Conservation (phyloP, 1,140 invertebrate species). For the Andrena cerasifolii region DNA sequence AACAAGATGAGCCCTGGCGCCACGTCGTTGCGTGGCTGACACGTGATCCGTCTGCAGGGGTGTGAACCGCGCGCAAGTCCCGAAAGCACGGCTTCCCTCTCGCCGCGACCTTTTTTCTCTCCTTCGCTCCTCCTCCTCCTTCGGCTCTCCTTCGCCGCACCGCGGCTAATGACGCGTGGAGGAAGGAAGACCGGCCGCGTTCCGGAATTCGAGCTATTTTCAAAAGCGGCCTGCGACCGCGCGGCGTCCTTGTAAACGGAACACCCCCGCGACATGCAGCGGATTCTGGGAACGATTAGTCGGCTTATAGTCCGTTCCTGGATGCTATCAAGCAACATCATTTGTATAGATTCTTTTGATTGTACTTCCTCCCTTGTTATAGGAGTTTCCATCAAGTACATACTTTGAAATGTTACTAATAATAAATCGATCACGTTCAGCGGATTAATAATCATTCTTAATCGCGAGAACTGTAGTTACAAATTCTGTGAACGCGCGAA, state of each 20-base stretch:
- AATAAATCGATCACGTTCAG: no score
- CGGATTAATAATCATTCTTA: no score
- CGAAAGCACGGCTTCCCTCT: constrained; percentile 24
- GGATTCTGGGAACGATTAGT: constrained; percentile 8
- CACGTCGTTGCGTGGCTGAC: constrained; percentile 75
- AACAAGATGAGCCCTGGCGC: constrained; percentile 77
- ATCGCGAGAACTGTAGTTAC: no score
- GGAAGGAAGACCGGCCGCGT: constrained; percentile 52
- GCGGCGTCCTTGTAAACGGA: constrained; percentile 41
- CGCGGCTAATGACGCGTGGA: constrained; percentile 76
- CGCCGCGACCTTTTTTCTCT: neutral
- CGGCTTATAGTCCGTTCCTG: neutral
- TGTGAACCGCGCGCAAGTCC: constrained; percentile 69
- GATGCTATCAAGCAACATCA: no score
- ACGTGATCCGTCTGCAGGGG: constrained; percentile 80
- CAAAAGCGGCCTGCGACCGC: constrained; percentile 60
- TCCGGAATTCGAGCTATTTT: constrained; percentile 76
- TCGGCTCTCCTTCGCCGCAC: neutral
- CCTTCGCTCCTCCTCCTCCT: neutral
- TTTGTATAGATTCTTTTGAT: no score
- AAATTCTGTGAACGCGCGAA: no score
- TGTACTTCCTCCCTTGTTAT: no score
- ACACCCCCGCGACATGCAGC: constrained; percentile 8
- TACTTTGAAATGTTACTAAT: no score
- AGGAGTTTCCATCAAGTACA: no score